Evolutionary conservation across 2,888 invertebrate genomes (phyloP).

Genomic region (Drosophila incognita): DNA sequence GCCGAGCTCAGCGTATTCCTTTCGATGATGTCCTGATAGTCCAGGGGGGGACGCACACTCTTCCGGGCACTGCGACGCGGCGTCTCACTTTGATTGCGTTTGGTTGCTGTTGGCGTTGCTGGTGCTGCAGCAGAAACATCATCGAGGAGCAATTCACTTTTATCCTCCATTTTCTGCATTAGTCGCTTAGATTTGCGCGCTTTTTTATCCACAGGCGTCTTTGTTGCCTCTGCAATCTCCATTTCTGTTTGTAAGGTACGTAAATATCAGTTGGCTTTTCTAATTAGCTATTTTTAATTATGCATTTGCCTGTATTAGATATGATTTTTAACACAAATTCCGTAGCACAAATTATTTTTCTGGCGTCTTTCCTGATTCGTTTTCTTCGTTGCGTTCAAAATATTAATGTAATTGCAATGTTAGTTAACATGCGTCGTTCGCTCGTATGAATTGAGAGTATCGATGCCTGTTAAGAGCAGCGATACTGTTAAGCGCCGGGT

Average conservation of each 20-base stretch:
- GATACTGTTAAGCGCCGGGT: not conserved
- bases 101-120: conserved; percentile 6
- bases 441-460: conserved; percentile 6
- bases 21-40: conserved; percentile 80
- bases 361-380: conserved; percentile 1
- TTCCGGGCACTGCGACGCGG: conserved; percentile 81
- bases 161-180: not conserved
- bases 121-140: not conserved
- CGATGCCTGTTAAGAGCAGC: conserved; percentile 20
- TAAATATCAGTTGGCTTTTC: not conserved
- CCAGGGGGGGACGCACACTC: conserved; percentile 78
- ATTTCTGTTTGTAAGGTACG: conserved; percentile 2
- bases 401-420: conserved; percentile 19
- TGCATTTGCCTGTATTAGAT: conserved; percentile 22
- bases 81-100: conserved; percentile 43
- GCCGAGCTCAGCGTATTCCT: conserved; percentile 41
- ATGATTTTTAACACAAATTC: conserved; percentile 15
- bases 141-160: not conserved
- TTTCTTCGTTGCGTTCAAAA: conserved; percentile 48
- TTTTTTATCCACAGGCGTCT: conserved; percentile 48
- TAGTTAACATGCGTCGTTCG: conserved; percentile 37
- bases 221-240: conserved; percentile 2
- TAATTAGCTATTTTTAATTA: not conserved
- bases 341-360: not conserved
- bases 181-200: conserved; percentile 25